phyloP scores from a whole-genome alignment of 2,888 invertebrate species.

The Drosophila nr. medialis region DNA sequence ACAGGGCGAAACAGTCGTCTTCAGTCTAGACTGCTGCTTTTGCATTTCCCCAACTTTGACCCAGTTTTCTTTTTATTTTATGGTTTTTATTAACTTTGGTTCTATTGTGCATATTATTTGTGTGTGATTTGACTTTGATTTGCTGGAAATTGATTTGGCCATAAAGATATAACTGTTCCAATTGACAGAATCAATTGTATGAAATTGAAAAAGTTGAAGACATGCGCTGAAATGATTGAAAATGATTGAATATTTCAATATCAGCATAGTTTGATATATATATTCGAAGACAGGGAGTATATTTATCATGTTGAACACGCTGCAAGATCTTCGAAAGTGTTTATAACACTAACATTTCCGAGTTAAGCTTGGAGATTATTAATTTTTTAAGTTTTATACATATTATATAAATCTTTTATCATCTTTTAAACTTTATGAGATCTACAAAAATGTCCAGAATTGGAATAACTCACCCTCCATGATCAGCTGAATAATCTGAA shows the following conservation, averaged over 20 bases:
- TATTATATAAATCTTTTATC: too few species aligned
- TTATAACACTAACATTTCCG: background rate
- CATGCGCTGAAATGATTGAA: background rate
- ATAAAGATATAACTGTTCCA: background rate
- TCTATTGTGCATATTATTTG: constrained; percentile 8
- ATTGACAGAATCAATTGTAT: background rate
- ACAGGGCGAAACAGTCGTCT: background rate
- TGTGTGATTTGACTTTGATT: constrained; percentile 22
- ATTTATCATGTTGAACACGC: background rate
- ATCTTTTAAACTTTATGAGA: background rate
- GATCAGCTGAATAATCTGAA: background rate
- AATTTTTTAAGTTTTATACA: background rate
- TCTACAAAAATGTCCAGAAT: background rate
- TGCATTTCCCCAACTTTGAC: constrained; percentile 48
- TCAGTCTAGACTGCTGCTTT: constrained; percentile 42
- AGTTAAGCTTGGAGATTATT: background rate
- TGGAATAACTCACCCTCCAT: constrained; percentile 43
- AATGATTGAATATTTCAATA: background rate
- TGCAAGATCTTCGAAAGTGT: background rate
- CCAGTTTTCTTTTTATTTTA: constrained; percentile 27
- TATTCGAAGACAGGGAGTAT: background rate
- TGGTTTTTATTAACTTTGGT: constrained; percentile 33
- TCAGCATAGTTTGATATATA: background rate
- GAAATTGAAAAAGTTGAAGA: background rate
- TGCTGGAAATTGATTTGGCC: constrained; percentile 37